phyloP scores from a whole-genome alignment of 1,140 invertebrate genomes.

The Adelges cooleyi region DNA sequence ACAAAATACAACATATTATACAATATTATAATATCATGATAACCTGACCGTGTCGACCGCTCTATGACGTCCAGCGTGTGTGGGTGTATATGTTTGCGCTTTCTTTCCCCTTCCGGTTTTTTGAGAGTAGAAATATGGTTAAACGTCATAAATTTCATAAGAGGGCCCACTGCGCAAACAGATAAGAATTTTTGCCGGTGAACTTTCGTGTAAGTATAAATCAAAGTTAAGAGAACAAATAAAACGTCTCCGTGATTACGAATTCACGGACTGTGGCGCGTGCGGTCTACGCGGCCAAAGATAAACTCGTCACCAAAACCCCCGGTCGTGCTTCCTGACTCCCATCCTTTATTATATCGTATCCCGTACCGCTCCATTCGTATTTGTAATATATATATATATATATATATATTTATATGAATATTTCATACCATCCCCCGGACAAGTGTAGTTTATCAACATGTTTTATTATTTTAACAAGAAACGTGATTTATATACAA shows the following conservation, averaged over 20 bases:
- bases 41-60: no score
- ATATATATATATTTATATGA: neutral
- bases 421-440: no score
- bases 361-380: neutral
- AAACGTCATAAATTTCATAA: constrained; percentile 25
- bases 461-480: constrained; percentile 23
- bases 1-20: no score
- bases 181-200: constrained; percentile 20
- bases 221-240: constrained; percentile 24
- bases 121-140: constrained; percentile 1
- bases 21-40: no score
- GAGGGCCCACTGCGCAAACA: no score
- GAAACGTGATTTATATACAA: neutral
- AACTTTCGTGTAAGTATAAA: constrained; percentile 17
- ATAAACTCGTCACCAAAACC: constrained; percentile 27
- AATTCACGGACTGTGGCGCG: constrained; percentile 14
- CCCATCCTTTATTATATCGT: neutral
- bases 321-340: no score
- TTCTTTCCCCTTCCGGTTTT: neutral
- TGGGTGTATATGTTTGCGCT: no score
- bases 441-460: constrained; percentile 3
- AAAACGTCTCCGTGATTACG: constrained; percentile 23
- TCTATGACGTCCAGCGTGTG: no score
- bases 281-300: constrained; percentile 3
- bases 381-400: neutral